Base-by-base conservation (phyloP, 2,888 invertebrate genomes). In the Nysson spinosus region DNA sequence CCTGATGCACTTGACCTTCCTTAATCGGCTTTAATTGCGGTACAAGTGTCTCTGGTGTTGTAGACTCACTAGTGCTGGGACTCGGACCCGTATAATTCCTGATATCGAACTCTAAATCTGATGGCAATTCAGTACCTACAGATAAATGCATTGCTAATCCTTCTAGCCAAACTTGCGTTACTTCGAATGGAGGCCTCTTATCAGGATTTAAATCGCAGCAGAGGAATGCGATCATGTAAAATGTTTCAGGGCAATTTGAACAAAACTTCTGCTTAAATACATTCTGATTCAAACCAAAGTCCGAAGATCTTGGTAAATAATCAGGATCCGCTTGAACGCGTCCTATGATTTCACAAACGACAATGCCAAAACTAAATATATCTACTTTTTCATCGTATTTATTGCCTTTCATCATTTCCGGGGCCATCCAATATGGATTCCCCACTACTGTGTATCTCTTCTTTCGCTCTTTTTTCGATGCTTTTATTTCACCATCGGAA, bases 361-460 rank as follows among this genome's bases (percentile, higher is more conserved):
- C 94, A 71, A 98, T 97, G 24, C 98, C 98, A 87, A 96, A 98
- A 19, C 97, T 97, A 88, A 98, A 98, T 64, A 98, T 94, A 83
- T 98, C 98, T 0, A 98, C 98, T 87, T 96, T 96, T 85, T 98
- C 97, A 83, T 98, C 97, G 86, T 98, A 98, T 72, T 95, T 95
- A 81, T 96, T 95, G 14, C 97, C 97, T 86, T 95, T 96, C 95
- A 98, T 96, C 98, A 98, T 98, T 88, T 98, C 98, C 0, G 98
- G 98, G 0, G 98, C 98, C 98, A 98, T 98, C 97, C 97, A 98
- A 88, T 97, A 98, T 0, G 98, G 97, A 89, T 96, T 97, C 1
- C 98, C 98, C 0, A 98, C 98, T 20, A 98, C 97, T 0, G 97
- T 98, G 86, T 97, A 97, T 9, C 97, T 90, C 84, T 97, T 97